Base-by-base conservation (phyloP, 2,113 vertebrate species). In the Hylia prasina region DNA sequence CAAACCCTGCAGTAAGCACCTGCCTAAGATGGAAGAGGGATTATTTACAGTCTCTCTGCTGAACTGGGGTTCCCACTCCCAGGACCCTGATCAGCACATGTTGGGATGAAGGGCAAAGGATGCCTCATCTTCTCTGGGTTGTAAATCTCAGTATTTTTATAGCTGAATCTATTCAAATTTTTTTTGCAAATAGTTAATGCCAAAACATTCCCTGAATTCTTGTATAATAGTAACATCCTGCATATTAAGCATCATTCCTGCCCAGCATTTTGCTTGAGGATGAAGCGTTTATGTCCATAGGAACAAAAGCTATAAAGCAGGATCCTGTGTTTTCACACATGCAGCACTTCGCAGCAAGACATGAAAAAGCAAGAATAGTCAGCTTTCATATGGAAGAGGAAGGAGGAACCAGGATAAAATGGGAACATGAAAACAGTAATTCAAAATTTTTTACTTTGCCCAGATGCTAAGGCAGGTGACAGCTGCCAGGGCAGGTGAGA, bases 271-370 rank as follows among this genome's bases (percentile, higher is more conserved):
- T 3, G 1, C 20, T 56, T 33, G 30, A 11, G 30, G 87, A 51
- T 40, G 35, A 84, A 57, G 33, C 0, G 0, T 21, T 37, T 20
- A 15, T 0, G 1, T n/a, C 31, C n/a, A 48, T 0, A 44, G n/a
- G 13, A 82, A 75, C 0, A 2, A 58, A 23, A 56, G 27, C 30
- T 78, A 24, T 13, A 37, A 81, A 70, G 21, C 0, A 3, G 79
- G 50, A 42, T 57, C 3, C 22, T 20, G 19, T 27, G 17, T 8
- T 73, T 71, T 35, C 53, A 56, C 35, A 51, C 14, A 45, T 19
- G 11, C 21, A 31, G 11, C 37, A 35, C 54, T 44, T 79, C 31
- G 21, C 48, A 64, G 42, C 13, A 71, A 44, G 76, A 65, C 82
- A 44, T 5, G 6, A 71, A 61, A 51, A 68, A 37, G 40, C 35